These are phyloP conservation scores for Orcinus orca DNA, from an alignment of 2,113 vertebrate species.

Conservation along the genomic window DNA sequence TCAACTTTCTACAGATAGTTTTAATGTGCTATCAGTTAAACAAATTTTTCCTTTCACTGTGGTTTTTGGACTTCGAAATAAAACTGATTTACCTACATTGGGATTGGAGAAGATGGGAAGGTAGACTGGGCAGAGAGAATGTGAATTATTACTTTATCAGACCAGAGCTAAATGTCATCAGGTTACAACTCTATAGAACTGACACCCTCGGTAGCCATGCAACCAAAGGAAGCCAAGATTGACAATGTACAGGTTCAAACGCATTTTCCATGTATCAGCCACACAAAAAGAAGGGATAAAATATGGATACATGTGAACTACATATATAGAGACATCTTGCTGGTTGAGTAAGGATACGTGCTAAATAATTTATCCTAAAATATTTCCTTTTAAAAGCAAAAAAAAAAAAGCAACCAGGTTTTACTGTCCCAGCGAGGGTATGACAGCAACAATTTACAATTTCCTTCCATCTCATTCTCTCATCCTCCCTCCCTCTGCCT, in stretches of 20 bases:
- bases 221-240: not conserved
- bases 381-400: constrained; percentile 66
- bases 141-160: constrained; percentile 41
- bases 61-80: not conserved
- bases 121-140: not conserved
- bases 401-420: constrained; percentile 12
- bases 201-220: not conserved
- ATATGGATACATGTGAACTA: constrained; percentile 32
- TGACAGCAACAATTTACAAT: constrained; percentile 75
- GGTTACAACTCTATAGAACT: not conserved
- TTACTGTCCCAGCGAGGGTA: constrained; percentile 66
- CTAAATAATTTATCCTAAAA: constrained; percentile 61
- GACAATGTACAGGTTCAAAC: not conserved
- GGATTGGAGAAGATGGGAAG: not conserved
- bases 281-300: not conserved
- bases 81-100: constrained; percentile 37
- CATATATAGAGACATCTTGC: not conserved
- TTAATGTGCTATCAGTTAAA: constrained; percentile 33
- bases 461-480: constrained; percentile 65
- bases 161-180: constrained; percentile 26
- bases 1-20: not conserved
- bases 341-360: constrained; percentile 42
- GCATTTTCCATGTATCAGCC: constrained; percentile 55
- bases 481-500: constrained; percentile 30
- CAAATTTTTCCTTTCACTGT: constrained; percentile 22